Percentiles rank a stretch among this genome's conserved stretches.
These are phyloP conservation scores for Myripristis jacobus DNA, from an alignment of 2,797 vertebrate genomes.

Conservation along the genomic window DNA sequence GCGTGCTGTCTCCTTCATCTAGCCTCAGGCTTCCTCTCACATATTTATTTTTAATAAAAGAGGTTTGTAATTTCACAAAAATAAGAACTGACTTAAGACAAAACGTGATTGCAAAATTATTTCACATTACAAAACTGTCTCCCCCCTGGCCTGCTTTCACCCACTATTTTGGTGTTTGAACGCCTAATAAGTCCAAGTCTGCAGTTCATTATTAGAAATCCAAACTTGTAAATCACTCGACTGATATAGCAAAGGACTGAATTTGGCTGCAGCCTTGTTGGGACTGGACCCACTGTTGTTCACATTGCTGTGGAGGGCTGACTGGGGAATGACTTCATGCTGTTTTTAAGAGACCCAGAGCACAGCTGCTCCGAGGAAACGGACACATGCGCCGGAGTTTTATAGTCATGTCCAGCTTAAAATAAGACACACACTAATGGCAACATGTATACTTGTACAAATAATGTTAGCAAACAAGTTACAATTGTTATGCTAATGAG, in stretches of 20 bases:
- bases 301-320: slow-evolving; percentile 80
- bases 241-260: slow-evolving; percentile 73
- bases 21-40: slow-evolving; percentile 46
- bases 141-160: slow-evolving; percentile 1
- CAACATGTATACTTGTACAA: slow-evolving; percentile 66
- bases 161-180: slow-evolving; percentile 61
- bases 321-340: slow-evolving; percentile 90
- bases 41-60: slow-evolving; percentile 61
- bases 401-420: slow-evolving; percentile 55
- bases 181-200: slow-evolving; percentile 69
- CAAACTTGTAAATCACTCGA: slow-evolving; percentile 71
- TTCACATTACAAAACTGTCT: slow-evolving; percentile 44
- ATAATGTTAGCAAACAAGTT: slow-evolving; percentile 59
- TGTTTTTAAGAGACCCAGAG: slow-evolving; percentile 81
- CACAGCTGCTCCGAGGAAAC: slow-evolving; percentile 89
- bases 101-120: slow-evolving; percentile 39
- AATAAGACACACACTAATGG: slow-evolving; percentile 56
- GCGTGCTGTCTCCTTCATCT: slow-evolving; percentile 65
- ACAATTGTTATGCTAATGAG: slow-evolving; percentile 75
- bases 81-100: slow-evolving; percentile 23
- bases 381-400: slow-evolving; percentile 41
- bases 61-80: slow-evolving; percentile 52
- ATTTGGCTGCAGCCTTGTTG: slow-evolving; percentile 82
- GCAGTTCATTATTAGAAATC: slow-evolving; percentile 59
- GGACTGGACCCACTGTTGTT: slow-evolving; percentile 83